Evolutionary conservation across 1,140 invertebrate species (phyloP), one percentile per base, ranked within the genome.

Genomic region (Platyura marginata): DNA sequence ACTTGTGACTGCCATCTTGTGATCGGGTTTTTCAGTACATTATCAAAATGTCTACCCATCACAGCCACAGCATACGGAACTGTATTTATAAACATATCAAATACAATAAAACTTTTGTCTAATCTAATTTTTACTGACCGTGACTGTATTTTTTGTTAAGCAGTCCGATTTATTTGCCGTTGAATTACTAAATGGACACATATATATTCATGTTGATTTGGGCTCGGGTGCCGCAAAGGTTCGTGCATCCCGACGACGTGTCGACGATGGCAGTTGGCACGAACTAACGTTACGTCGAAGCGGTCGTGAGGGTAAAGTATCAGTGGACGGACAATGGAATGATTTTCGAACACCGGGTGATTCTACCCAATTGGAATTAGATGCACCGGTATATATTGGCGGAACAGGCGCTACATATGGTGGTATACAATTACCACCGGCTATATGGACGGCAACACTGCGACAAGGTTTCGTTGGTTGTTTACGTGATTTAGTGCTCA

Each of bases 401-500:
- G 88, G 88, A 3, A 67, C 89, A 8, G 86, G 86, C 0, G 71
- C 78, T 0, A 70, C 77, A 1, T 80, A 83, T 51, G 75, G 75
- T 16, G 74, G 75, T 9, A 67, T 81, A 9, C 72, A 73, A 6
- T 73, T 87, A 21, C 90, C 92, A 3, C 72, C 83, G 2, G 82
- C 84, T 21, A 61, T 98, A 29, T 98, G 93, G 92, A 85, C 88
- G 3, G 89, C 81, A 0, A 77, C 82, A 5, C 62, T 96, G 19
- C 72, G 81, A 41, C 78, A 87, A 52, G 94, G 94, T 11, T 98
- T 86, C 55, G 87, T 96, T 2, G 95, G 94, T 3, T 98, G 94
- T 60, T 73, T 98, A 54, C 74, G 90, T 52, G 92, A 97, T 61
- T 68, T 98, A 48, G 74, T 88, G 47, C 70, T 97, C 51, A 93